Evolutionary conservation across 2,888 invertebrate species (phyloP), one percentile per base, ranked within the genome.

Genomic region (Apocheima hispidaria): DNA sequence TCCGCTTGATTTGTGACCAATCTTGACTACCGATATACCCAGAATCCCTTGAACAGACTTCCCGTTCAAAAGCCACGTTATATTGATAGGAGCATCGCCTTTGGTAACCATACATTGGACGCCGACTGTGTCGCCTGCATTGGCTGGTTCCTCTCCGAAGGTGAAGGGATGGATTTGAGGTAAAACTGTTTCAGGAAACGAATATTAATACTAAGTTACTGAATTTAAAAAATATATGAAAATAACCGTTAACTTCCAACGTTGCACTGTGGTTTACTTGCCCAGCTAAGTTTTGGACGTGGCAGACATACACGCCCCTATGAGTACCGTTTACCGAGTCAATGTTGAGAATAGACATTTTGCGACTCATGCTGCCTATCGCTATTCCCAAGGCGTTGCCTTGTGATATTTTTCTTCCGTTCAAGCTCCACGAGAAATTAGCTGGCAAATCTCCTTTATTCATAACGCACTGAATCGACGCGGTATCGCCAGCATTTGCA

Each of bases 381-480:
- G 93, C 89, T 60, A 95, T 94, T 72, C 94, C 94, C 73, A 94
- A 83, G 57, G 75, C 79, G 69, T 94, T 94, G 72, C 87, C 91
- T 77, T 90, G 86, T 53, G 93, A 82, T 69, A 95, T 94, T 70
- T 83, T 86, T 62, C 80, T 87, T 73, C 93, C 94, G 60, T 94
- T 93, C 66, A 94, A 87, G 55, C 94, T 94, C 97, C 96, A 97
- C 56, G 94, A 94, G 68, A 97, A 94, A 68, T 94, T 94, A 69
- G 97, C 94, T 1, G 97, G 97, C 66, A 95, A 92, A 84, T 97
- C 97, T 58, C 97, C 96, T 82, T 96, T 96, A 75, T 94, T 94
- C 76, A 96, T 95, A 61, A 95, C 95, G 84, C 96, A 96, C 70
- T 95, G 95, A 66, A 96, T 95, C 56, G 96, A 95, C 54, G 95